A percentile compares a stretch with the other conserved stretches of the same genome.
Conservation (phyloP, 2,888 invertebrate genomes). For the Balanococcus diminutus region DNA sequence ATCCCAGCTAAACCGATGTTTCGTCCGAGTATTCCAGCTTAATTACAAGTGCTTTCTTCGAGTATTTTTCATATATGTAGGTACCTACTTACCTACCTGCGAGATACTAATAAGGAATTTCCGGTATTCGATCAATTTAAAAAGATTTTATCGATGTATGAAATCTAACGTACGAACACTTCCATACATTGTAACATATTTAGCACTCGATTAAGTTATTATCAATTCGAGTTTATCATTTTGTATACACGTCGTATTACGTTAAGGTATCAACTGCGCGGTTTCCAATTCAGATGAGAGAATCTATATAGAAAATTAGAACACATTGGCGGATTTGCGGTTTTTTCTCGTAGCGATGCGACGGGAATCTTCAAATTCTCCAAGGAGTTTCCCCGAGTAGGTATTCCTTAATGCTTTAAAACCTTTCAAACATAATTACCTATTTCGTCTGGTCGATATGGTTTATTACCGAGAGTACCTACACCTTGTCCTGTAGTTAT, state of each 20-base stretch:
- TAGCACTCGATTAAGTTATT: neutral
- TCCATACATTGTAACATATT: neutral
- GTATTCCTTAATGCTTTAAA: neutral
- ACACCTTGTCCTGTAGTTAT: neutral
- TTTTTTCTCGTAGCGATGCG: neutral
- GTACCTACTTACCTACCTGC: neutral
- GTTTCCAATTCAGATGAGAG: neutral
- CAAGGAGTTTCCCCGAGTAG: neutral
- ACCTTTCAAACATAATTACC: neutral
- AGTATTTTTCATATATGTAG: neutral
- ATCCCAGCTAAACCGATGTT: neutral
- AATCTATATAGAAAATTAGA: neutral
- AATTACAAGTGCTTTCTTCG: neutral
- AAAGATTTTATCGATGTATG: neutral
- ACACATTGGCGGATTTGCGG: neutral
- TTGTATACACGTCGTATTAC: conserved; percentile 11
- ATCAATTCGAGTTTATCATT: neutral
- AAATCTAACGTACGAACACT: neutral
- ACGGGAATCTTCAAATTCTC: neutral
- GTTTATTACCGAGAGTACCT: conserved; percentile 22
- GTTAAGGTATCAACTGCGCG: neutral
- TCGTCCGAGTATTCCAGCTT: neutral
- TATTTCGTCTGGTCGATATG: neutral
- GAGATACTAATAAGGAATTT: conserved; percentile 7
- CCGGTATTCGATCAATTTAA: neutral